These are phyloP conservation scores for Phrynosoma platyrhinos DNA, from an alignment of 2,113 vertebrate species.

Conservation along the genomic window DNA sequence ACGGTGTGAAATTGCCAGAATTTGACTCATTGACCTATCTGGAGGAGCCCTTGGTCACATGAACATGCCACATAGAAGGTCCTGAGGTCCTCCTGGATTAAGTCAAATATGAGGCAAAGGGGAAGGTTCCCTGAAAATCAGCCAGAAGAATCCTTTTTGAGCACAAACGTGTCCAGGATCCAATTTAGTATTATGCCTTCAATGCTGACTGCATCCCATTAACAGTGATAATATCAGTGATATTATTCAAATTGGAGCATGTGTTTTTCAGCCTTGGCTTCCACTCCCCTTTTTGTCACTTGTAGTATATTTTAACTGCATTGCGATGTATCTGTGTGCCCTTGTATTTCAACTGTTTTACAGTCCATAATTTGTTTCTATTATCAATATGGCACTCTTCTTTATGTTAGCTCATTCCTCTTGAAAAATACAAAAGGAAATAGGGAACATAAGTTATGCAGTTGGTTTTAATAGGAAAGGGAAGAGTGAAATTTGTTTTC, in stretches of 20 bases:
- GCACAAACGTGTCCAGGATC: too few relatives aligned
- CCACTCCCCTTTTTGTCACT: not conserved
- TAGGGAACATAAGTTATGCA: constrained; percentile 7
- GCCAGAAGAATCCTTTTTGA: not conserved
- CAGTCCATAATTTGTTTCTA: not conserved
- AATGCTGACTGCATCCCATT: constrained; percentile 2
- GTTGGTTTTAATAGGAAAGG: not conserved
- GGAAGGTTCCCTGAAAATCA: not conserved
- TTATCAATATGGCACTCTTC: constrained; percentile 22
- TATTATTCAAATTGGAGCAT: constrained; percentile 10
- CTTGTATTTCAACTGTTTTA: constrained; percentile 31
- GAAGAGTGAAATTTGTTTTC: constrained; percentile 6
- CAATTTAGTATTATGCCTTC: not conserved
- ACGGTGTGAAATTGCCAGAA: too few relatives aligned
- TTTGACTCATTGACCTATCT: too few relatives aligned
- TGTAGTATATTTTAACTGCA: not conserved
- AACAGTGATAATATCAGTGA: not conserved
- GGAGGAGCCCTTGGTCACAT: too few relatives aligned
- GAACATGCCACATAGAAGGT: not conserved
- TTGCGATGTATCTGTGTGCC: not conserved
- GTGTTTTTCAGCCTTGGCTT: constrained; percentile 38
- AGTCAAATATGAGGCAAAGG: not conserved
- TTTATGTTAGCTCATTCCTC: constrained; percentile 13
- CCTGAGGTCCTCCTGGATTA: not conserved
- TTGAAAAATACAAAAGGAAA: constrained; percentile 39